Percentiles rank a stretch among this genome's conserved stretches.
Conservation (phyloP, 1,140 invertebrate genomes). For the Drosophila nebulosa region DNA sequence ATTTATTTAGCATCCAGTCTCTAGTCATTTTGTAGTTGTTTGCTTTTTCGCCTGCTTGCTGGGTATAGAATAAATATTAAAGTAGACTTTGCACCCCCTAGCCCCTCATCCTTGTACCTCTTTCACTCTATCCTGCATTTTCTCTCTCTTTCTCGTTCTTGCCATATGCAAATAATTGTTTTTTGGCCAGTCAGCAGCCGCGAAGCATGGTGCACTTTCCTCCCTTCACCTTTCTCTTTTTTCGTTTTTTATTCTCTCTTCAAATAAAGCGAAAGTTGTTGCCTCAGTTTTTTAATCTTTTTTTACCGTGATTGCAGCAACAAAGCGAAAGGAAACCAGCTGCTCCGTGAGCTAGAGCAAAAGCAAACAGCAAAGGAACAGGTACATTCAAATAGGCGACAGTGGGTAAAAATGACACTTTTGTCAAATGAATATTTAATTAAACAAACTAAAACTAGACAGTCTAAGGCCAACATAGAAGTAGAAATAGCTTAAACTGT, state of each 20-base stretch:
- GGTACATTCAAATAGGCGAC: constrained; percentile 19
- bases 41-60: constrained; percentile 15
- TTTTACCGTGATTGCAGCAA: constrained; percentile 42
- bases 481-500: no score
- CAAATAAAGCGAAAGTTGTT: constrained; percentile 60
- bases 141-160: not conserved
- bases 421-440: not conserved
- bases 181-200: constrained; percentile 58
- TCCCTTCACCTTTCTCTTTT: not conserved
- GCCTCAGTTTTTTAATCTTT: constrained; percentile 53
- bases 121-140: not conserved
- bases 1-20: constrained; percentile 45
- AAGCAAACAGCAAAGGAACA: constrained; percentile 33
- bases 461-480: not conserved
- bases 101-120: not conserved
- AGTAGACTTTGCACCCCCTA: constrained; percentile 14
- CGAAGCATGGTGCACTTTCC: constrained; percentile 31
- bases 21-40: constrained; percentile 22
- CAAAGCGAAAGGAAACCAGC: constrained; percentile 12
- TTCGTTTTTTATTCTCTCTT: constrained; percentile 19
- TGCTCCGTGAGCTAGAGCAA: constrained; percentile 13
- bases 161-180: constrained; percentile 71
- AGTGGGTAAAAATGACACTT: constrained; percentile 10
- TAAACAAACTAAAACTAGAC: not conserved
- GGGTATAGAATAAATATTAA: constrained; percentile 70